Percentiles rank a stretch among this genome's conserved stretches.
Evolutionary conservation across 2,888 invertebrate genomes (phyloP).

Genomic region (Cheilosia urbana): DNA sequence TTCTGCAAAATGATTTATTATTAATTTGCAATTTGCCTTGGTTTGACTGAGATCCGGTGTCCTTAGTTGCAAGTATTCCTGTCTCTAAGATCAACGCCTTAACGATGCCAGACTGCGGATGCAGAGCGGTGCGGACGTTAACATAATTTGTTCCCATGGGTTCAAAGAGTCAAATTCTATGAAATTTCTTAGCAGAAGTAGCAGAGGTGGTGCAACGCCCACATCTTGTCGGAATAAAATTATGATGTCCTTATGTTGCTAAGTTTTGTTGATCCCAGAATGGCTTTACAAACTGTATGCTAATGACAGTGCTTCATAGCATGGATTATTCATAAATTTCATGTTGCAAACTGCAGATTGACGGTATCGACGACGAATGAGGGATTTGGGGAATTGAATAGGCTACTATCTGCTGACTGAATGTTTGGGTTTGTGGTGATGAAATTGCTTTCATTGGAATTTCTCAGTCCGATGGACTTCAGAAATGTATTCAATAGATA

Average conservation of each 20-base stretch:
- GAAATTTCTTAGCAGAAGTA: slow-evolving; percentile 4
- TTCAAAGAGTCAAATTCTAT: slow-evolving; percentile 20
- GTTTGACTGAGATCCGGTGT: slow-evolving; percentile 56
- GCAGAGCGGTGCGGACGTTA: slow-evolving; percentile 25
- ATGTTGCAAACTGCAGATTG: slow-evolving; percentile 6
- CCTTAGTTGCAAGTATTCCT: slow-evolving; percentile 35
- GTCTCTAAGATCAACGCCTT: slow-evolving; percentile 43
- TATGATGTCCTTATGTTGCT: slow-evolving; percentile 26
- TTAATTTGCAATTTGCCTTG: slow-evolving; percentile 69
- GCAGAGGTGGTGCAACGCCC: slow-evolving; percentile 16
- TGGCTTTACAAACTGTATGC: slow-evolving; percentile 9
- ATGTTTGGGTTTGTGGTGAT: background rate
- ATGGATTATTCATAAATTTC: slow-evolving; percentile 35
- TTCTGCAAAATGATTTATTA: slow-evolving; percentile 68
- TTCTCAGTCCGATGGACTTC: background rate
- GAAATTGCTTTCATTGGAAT: background rate
- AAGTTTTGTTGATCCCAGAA: slow-evolving; percentile 27
- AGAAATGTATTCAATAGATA: background rate
- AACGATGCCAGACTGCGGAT: slow-evolving; percentile 15
- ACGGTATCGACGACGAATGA: slow-evolving; percentile 15
- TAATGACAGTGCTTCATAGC: slow-evolving; percentile 7
- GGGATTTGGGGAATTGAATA: slow-evolving; percentile 5
- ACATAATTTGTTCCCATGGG: slow-evolving; percentile 39
- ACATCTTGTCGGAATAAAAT: slow-evolving; percentile 22
- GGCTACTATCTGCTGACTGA: background rate